Percentiles rank a stretch among this genome's conserved stretches.
Conservation (phyloP, 2,113 vertebrate genomes). For the Triplophysa tibetana region DNA sequence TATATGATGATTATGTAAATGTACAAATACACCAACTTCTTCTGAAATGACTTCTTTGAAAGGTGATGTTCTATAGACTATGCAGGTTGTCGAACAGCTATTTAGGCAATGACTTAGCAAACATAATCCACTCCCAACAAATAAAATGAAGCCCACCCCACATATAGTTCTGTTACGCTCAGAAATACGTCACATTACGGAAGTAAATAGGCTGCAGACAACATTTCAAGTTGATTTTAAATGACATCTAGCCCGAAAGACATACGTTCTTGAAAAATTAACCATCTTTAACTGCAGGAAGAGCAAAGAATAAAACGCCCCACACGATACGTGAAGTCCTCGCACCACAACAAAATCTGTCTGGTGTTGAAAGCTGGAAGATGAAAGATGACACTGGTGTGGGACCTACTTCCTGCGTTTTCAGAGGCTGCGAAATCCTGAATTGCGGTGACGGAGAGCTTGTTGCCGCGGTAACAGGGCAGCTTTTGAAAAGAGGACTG, state of each 20-base stretch:
- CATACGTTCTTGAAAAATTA: neutral
- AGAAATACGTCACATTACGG: too few species aligned
- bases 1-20: too few species aligned
- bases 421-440: constrained; percentile 38
- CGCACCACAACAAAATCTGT: constrained; percentile 20
- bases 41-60: too few species aligned
- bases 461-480: constrained; percentile 46
- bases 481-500: constrained; percentile 44
- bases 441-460: constrained; percentile 47
- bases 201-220: too few species aligned
- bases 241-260: neutral
- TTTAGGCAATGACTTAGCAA: too few species aligned
- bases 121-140: too few species aligned
- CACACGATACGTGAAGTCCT: neutral
- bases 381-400: neutral
- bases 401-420: constrained; percentile 36
- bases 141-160: too few species aligned
- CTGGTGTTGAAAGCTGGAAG: constrained; percentile 21
- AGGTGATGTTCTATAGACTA: too few species aligned
- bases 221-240: too few species aligned
- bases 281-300: neutral
- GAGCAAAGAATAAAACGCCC: neutral
- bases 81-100: too few species aligned
- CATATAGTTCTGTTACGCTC: too few species aligned
- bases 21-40: neutral